phyloP scores from a whole-genome alignment of 1,140 invertebrate genomes.

The Paralvinella palmiformis region DNA sequence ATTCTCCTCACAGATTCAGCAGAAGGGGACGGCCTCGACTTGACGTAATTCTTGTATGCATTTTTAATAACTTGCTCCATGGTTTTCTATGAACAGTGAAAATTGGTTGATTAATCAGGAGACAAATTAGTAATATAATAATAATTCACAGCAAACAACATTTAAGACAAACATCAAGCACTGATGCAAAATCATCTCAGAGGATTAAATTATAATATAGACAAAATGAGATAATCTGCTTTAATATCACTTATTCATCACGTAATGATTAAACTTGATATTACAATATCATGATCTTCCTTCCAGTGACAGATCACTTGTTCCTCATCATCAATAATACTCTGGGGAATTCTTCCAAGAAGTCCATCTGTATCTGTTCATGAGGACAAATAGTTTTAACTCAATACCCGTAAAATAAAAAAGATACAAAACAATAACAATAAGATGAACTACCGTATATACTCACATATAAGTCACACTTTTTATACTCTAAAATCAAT shows the following conservation, averaged over 20 bases:
- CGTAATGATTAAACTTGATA: no score
- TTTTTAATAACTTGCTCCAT: conserved; percentile 65
- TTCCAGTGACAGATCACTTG: not conserved
- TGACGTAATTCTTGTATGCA: conserved; percentile 83
- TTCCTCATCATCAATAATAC: not conserved
- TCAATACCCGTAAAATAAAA: no score
- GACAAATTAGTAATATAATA: not conserved
- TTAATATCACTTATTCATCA: no score
- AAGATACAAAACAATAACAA: no score
- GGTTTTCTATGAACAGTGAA: conserved; percentile 48
- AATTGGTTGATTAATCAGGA: not conserved
- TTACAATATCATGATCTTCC: conserved; percentile 3
- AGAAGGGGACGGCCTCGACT: conserved; percentile 78
- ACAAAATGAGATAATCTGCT: no score
- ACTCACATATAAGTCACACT: no score
- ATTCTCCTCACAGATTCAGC: conserved; percentile 79
- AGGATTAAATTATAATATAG: no score
- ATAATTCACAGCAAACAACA: not conserved
- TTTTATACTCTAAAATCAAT: no score
- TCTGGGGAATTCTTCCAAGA: not conserved
- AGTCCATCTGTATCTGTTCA: not conserved
- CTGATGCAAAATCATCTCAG: no score
- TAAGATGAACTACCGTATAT: no score
- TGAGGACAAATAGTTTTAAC: no score
- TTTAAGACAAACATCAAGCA: no score